Conservation (phyloP, 64 coral and sea anemone species). For the Montipora efflorescens region DNA sequence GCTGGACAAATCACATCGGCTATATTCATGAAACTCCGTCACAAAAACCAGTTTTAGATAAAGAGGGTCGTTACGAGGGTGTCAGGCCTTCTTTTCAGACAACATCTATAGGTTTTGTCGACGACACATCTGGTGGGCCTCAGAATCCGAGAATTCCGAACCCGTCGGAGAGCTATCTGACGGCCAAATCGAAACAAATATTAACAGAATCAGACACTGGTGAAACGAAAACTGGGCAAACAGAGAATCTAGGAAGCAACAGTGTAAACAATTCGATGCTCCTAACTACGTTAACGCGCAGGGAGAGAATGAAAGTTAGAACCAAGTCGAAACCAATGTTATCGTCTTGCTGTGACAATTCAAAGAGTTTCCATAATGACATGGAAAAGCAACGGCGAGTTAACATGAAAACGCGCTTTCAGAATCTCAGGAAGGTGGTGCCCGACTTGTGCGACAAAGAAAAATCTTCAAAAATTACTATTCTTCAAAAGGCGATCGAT, state of each 20-base stretch:
- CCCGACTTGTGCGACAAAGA: constrained; percentile 18
- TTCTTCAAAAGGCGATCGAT: constrained; percentile 39
- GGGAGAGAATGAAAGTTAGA: neutral
- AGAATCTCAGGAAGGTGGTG: constrained; percentile 41
- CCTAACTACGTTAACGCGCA: neutral
- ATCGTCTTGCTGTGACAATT: neutral
- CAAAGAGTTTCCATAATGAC: constrained; percentile 27
- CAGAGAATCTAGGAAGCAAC: neutral
- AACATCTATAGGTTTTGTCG: neutral
- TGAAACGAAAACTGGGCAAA: neutral
- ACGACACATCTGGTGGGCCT: neutral
- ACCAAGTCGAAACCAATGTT: neutral
- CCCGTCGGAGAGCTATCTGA: neutral
- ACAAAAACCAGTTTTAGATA: neutral
- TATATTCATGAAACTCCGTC: neutral
- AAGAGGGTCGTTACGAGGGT: neutral
- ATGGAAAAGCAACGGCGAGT: constrained; percentile 63
- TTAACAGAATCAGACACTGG: neutral
- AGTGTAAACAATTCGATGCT: neutral
- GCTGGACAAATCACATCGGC: neutral
- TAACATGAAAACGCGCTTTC: constrained; percentile 67
- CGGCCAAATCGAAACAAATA: neutral
- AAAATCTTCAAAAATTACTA: constrained; percentile 61
- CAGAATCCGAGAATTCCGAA: neutral
- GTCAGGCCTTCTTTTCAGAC: neutral